Base-by-base conservation (phyloP, 2,888 invertebrate genomes). In the Eristalinus aeneus region DNA sequence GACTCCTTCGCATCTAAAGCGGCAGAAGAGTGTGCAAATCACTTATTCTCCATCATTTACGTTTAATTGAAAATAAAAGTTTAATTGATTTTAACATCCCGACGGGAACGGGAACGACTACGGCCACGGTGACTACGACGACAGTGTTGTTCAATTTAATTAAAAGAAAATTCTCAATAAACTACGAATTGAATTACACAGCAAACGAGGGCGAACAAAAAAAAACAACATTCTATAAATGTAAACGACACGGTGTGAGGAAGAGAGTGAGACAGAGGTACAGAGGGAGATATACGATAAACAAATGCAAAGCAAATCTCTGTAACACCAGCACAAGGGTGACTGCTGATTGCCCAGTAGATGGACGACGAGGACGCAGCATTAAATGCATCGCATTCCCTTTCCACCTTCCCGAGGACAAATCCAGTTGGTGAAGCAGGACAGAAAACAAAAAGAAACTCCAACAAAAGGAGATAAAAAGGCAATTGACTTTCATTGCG, bases 111-210 rank as follows among this genome's bases (percentile, higher is more conserved):
- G n/a, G n/a, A 12, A 12, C 16, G 46, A 46, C 46, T 6, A 46
- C 46, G 16, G n/a, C 1, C 8, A 46, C 46, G 16, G 16, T n/a
- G 16, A 27, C 27, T 27, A 60, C 39, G 71, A 76, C 58, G 12
- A 83, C 69, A 46, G 23, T 82, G 69, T 56, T 82, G 77, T 74
- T 78, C 73, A 56, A 82, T 82, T 86, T 86, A 86, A 86, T 86
- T 86, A 86, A 86, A 86, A 71, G 75, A 67, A 79, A 85, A 75
- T 60, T 72, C 80, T 31, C 71, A 63, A 78, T 78, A 71, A 74
- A 78, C 74, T 71, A 56, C 68, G 72, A 73, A 73, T 83, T 61
- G 63, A 60, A 69, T 58, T 67, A 63, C 65, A 60, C 20, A 16
- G 27, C 31, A 58, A 67, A 34, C 60, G 9, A 67, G 61, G 34